Evolutionary conservation across 1,140 invertebrate species (phyloP).

Genomic region (Stegodyphus mimosarum): DNA sequence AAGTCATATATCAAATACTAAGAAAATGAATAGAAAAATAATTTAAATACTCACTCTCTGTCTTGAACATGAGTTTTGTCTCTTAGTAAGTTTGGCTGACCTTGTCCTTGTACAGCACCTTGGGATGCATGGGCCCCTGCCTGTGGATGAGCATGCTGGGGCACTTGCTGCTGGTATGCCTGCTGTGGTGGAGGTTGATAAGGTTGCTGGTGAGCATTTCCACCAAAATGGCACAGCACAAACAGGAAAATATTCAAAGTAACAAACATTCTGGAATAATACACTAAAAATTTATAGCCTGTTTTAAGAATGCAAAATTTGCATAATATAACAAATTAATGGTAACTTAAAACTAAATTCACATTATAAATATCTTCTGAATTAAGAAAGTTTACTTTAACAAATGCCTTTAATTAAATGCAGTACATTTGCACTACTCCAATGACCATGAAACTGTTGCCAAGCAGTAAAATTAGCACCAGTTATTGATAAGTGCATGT

Average conservation of each 20-base stretch:
- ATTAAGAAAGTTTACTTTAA: too few species aligned
- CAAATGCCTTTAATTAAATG: too few species aligned
- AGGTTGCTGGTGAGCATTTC: constrained; percentile 37
- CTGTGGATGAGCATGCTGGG: constrained; percentile 39
- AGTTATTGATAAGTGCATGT: too few species aligned
- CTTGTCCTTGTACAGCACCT: constrained; percentile 19
- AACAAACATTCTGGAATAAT: not conserved
- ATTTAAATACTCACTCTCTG: constrained; percentile 62
- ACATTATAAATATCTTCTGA: too few species aligned
- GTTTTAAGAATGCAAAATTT: too few species aligned
- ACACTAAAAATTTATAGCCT: not conserved
- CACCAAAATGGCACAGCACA: not conserved
- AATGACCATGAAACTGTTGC: too few species aligned
- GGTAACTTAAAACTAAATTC: too few species aligned
- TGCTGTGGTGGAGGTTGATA: constrained; percentile 44
- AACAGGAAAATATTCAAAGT: not conserved
- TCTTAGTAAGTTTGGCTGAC: constrained; percentile 54
- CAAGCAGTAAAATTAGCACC: too few species aligned
- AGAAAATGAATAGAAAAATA: constrained; percentile 6
- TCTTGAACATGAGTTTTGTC: constrained; percentile 63
- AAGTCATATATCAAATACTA: not conserved
- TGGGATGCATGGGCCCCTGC: constrained; percentile 1
- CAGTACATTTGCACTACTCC: too few species aligned
- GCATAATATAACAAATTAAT: too few species aligned
- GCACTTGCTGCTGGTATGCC: constrained; percentile 34